Percentiles rank a stretch among this genome's conserved stretches.
Conservation (phyloP, 2,113 vertebrate genomes). For the Sinocyclocheilus anshuiensis region DNA sequence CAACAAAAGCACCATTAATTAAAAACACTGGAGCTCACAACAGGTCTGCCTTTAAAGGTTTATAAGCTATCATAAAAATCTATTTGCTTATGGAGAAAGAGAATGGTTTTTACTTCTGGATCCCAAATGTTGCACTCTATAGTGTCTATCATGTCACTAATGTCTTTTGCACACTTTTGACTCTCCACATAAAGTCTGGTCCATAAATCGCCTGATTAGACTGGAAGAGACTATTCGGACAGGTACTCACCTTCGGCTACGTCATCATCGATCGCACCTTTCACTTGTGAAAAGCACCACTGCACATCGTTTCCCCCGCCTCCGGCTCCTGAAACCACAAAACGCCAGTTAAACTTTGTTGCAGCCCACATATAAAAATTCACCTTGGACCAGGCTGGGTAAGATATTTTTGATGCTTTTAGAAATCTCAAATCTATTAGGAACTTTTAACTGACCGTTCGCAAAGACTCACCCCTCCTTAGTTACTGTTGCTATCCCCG, state of each 20-base stretch:
- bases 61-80: too few species aligned
- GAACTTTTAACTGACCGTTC: not conserved
- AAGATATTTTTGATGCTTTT: not conserved
- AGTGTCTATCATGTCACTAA: not conserved
- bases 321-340: constrained; percentile 77
- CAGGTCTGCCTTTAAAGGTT: too few species aligned
- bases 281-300: constrained; percentile 99
- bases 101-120: too few species aligned
- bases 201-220: not conserved
- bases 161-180: not conserved
- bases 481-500: too few species aligned
- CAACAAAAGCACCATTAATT: too few species aligned
- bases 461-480: too few species aligned
- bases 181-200: not conserved
- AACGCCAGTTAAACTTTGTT: not conserved
- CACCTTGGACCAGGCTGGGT: not conserved
- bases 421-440: not conserved
- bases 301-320: constrained; percentile 91
- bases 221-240: not conserved
- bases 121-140: too few species aligned
- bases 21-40: too few species aligned
- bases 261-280: constrained; percentile 98
- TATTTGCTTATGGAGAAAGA: too few species aligned
- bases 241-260: constrained; percentile 90
- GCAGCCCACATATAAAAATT: not conserved